Base-by-base conservation (phyloP, 2,797 vertebrate genomes). In the Natrix natrix region DNA sequence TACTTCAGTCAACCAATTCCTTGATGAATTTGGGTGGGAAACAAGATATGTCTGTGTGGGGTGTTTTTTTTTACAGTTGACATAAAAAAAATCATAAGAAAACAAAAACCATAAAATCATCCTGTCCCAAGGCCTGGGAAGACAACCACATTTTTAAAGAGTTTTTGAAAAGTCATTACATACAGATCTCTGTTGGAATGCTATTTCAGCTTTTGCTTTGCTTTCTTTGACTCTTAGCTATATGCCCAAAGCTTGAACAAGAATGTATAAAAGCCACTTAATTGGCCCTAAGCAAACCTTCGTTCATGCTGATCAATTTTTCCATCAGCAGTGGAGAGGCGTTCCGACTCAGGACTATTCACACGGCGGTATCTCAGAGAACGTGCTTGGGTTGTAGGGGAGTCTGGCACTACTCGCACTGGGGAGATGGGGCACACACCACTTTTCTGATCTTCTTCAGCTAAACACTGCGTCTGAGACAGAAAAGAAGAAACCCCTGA, bases 341-440 rank as follows among this genome's bases (percentile, higher is more conserved):
- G 98, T 61, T 99, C 99, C 0, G 99, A 99, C 94, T 99, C 99
- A 0, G 99, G 99, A 96, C 99, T 99, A 98, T 99, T 99, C 95
- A 99, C 98, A 16, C 98, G 98, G 20, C 98, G 98, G 95, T 99
- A 99, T 28, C 98, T 97, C 14, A 99, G 97, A 59, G 99, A 99
- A 88, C 98, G 98, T 20, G 98, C 98, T 94, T 98, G 99, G 86
- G 98, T 98, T 0, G 98, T 98, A 0, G 99, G 98, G 26, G 99
- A 99, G 92, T 99, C 99, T 0, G 99, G 98, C 87, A 97, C 98
- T 74, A 97, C 98, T 95, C 98, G 97, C 91, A 98, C 98, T 0
- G 98, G 98, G 3, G 99, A 99, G 88, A 97, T 98, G 60, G 98
- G 98, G 97, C 98, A 98, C 88, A 97, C 97, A 6, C 98, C 98